These are phyloP conservation scores for Aurelia coerulea DNA, from an alignment of 30 jellyfish, hydroid and myxozoan genomes.

Conservation along the genomic window DNA sequence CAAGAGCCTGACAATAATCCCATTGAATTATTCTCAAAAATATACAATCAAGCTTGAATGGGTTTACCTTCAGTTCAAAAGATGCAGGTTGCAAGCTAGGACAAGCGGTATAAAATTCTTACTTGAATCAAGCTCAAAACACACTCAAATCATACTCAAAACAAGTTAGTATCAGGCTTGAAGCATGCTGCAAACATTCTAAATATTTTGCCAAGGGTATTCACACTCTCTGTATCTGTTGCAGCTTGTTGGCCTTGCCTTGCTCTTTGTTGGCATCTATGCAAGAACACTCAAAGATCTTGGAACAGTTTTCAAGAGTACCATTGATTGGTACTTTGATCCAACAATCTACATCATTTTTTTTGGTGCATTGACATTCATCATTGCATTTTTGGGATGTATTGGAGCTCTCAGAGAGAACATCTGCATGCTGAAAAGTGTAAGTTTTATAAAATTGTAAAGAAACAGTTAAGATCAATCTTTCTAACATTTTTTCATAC, in stretches of 20 bases:
- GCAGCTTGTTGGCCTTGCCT: slow-evolving; percentile 84
- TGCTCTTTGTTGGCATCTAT: slow-evolving; percentile 85
- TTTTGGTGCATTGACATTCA: slow-evolving; percentile 77
- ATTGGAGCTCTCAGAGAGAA: slow-evolving; percentile 94
- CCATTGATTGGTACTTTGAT: slow-evolving; percentile 96
- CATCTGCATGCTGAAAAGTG: slow-evolving; percentile 74
- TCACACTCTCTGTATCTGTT: not conserved
- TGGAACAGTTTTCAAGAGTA: slow-evolving; percentile 68
- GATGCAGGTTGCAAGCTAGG: too few relatives aligned
- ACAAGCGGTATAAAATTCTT: too few relatives aligned
- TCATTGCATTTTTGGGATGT: slow-evolving; percentile 90
- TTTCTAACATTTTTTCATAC: too few relatives aligned
- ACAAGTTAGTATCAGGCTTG: too few relatives aligned
- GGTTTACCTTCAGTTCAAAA: too few relatives aligned
- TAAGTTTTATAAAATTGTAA: slow-evolving; percentile 18
- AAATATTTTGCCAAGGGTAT: too few relatives aligned
- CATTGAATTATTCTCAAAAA: too few relatives aligned
- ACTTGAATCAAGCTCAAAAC: too few relatives aligned
- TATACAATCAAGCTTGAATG: too few relatives aligned
- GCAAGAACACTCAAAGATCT: slow-evolving; percentile 77
- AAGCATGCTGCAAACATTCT: too few relatives aligned
- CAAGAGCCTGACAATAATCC: too few relatives aligned
- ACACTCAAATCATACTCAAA: too few relatives aligned
- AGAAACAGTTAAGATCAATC: not conserved
- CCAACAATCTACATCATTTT: slow-evolving; percentile 82